Conservation (phyloP, 2,888 invertebrate genomes). For the Pelosia muscerda region DNA sequence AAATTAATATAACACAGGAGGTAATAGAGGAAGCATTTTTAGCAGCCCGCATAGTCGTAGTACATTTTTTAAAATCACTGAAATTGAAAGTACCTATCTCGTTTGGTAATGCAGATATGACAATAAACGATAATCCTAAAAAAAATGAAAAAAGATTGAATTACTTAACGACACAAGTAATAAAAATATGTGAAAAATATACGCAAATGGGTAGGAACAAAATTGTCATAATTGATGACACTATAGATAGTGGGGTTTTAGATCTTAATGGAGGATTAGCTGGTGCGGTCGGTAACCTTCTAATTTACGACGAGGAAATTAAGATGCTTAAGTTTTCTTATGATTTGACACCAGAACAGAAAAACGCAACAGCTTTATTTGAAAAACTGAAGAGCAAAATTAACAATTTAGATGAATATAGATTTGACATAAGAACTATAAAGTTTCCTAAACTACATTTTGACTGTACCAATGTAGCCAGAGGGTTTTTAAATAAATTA, state of each 20-base stretch:
- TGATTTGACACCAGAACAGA: constrained; percentile 1
- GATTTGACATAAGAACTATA: constrained; percentile 22
- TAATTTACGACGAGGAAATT: constrained; percentile 14
- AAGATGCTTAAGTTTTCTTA: constrained; percentile 26
- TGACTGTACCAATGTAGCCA: constrained; percentile 17
- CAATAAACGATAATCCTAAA: constrained; percentile 8
- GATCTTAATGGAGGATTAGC: constrained; percentile 23
- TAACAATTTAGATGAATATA: constrained; percentile 20
- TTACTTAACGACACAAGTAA: constrained; percentile 1
- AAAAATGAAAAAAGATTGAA: constrained; percentile 13
- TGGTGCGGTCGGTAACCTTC: constrained; percentile 30
- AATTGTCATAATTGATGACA: constrained; percentile 24
- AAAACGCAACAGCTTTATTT: constrained; percentile 16
- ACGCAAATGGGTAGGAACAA: background rate
- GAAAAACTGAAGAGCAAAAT: constrained; percentile 10
- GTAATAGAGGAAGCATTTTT: constrained; percentile 1
- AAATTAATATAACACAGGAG: background rate
- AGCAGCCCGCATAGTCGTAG: background rate
- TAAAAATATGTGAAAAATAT: background rate
- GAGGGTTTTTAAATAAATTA: constrained; percentile 28
- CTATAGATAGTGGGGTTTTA: constrained; percentile 18
- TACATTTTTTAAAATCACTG: background rate
- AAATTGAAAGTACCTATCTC: constrained; percentile 29
- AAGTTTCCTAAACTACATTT: constrained; percentile 30
- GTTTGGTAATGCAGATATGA: constrained; percentile 41